Evolutionary conservation across 2,888 invertebrate genomes (phyloP).

Genomic region (Ellobium chinense): DNA sequence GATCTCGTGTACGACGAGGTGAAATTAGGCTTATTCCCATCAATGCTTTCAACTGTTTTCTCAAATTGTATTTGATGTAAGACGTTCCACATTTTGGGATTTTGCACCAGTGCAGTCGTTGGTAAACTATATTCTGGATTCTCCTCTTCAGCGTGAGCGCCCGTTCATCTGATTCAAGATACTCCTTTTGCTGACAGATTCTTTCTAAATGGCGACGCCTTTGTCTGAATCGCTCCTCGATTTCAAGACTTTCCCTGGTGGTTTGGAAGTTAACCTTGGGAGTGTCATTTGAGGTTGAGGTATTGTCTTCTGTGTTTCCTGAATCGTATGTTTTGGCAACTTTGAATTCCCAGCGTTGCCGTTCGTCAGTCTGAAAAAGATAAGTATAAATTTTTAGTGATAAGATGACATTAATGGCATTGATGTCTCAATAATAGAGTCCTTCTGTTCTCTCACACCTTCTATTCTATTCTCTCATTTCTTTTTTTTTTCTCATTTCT

Average conservation of each 20-base stretch:
- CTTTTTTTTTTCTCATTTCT: too few species aligned
- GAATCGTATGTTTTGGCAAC: not conserved
- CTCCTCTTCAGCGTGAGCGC: not conserved
- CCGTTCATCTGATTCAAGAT: not conserved
- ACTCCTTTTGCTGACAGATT: not conserved
- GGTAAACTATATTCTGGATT: not conserved
- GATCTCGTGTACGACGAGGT: not conserved
- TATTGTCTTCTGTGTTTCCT: not conserved
- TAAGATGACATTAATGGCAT: too few species aligned
- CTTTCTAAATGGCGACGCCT: not conserved
- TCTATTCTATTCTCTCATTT: too few species aligned
- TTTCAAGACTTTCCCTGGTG: not conserved
- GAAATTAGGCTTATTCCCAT: too few species aligned
- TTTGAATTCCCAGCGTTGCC: too few species aligned
- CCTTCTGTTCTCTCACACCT: too few species aligned
- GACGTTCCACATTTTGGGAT: slow-evolving; percentile 20
- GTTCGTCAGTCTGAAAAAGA: too few species aligned
- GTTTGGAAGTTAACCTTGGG: not conserved
- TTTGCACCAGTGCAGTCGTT: not conserved
- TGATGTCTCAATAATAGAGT: too few species aligned
- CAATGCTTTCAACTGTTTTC: not conserved
- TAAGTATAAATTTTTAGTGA: too few species aligned
- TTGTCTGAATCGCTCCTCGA: not conserved
- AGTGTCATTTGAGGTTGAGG: not conserved
- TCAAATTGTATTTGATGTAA: not conserved